Base-by-base conservation (phyloP, 2,113 vertebrate genomes). In the Perca schrenkii region DNA sequence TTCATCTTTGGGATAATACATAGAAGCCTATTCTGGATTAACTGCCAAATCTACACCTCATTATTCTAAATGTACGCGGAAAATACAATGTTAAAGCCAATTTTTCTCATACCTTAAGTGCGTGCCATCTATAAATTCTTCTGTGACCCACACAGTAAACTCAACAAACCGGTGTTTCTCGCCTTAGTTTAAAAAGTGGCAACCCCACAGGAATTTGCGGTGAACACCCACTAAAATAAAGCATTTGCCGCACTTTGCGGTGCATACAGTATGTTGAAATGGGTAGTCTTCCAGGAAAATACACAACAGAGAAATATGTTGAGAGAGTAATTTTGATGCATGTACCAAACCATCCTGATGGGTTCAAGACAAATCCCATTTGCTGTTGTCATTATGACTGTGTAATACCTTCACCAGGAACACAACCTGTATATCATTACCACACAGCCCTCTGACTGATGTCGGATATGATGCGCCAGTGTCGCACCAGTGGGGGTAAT, bases 351-450 rank as follows among this genome's bases (percentile, higher is more conserved):
- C 12, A 58, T 56, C 25, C 25, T 25, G 25, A 50, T 53, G 60
- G 54, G 58, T 66, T 10, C 15, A 68, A 65, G 47, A 34, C 34
- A 47, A 76, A 73, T 40, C 43, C 77, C 34, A 74, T 75, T 75
- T 85, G 58, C 50, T 83, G 60, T 67, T 67, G 78, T 90, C 85
- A 88, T 77, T 73, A 62, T 84, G 83, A 80, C 85, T 58, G 74
- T 76, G 50, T 80, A 82, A 83, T 74, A 71, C 52, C 22, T 71
- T 66, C 66, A 62, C 53, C 80, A 73, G 63, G 82, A 83, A 63
- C 79, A 60, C 79, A 63, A 54, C 54, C 63, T 86, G 75, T 70
- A 19, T 34, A n/a, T 84, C 62, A 85, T 91, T 80, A 86, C 67
- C 56, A 49, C 79, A 4, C 47, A 64, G 66, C 8, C 65, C 81